Conservation (phyloP, 37 sponge, comb jelly and placozoan species). For the Cladorhizidae sp. region DNA sequence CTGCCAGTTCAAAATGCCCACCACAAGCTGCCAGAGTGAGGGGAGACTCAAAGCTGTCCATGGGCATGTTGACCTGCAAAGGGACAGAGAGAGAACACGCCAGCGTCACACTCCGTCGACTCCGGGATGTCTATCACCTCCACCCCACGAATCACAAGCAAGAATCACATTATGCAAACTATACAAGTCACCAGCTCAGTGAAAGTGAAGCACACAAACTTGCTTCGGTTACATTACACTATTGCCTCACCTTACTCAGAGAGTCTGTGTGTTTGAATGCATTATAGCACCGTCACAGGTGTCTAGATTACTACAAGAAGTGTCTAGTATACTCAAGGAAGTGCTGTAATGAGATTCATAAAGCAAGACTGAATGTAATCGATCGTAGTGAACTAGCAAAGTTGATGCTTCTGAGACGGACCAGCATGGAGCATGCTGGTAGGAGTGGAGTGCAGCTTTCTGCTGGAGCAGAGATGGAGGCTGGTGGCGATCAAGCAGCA, state of each 20-base stretch:
- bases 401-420: too few species aligned
- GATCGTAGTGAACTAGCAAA: too few species aligned
- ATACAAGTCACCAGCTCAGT: background rate
- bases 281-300: too few species aligned
- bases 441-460: too few species aligned
- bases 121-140: background rate
- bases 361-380: too few species aligned
- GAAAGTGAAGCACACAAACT: background rate
- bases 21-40: constrained; percentile 86
- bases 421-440: too few species aligned
- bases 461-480: too few species aligned
- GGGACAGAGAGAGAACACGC: background rate
- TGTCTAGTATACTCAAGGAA: too few species aligned
- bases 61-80: constrained; percentile 83
- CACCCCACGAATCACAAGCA: background rate
- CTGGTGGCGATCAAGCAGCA: too few species aligned
- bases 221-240: background rate
- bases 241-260: background rate
- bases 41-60: constrained; percentile 89
- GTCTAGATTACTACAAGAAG: too few species aligned
- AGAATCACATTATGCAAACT: background rate
- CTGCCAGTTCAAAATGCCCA: constrained; percentile 81
- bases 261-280: background rate
- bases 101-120: too few species aligned
- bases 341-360: too few species aligned